Evolutionary conservation across 1,140 invertebrate species (phyloP), one percentile per base, ranked within the genome.

Genomic region (Propsilocerus akamusi): DNA sequence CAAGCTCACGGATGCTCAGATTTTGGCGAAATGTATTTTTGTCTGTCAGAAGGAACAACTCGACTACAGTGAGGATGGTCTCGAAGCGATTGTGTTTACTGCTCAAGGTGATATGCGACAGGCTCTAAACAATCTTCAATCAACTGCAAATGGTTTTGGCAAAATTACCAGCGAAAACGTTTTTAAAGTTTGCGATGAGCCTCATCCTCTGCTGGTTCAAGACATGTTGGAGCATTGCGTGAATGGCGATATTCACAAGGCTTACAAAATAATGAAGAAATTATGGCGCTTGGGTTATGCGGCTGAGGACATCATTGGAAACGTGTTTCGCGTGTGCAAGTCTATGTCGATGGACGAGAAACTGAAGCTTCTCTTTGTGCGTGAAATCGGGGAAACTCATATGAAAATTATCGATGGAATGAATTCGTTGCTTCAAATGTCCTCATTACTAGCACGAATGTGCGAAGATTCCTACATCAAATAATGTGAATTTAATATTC

Each of bases 141-240:
- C 95, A 3, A 99, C 96, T 0, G 78, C 78, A 37, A 91, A 97
- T 68, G 95, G 95, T 23, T 98, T 97, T 73, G 82, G 81, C 5
- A 78, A 86, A 60, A 81, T 99, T 2, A 94, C 82, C 54, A 80
- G 81, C 52, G 83, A 91, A 59, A 95, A 97, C 77, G 96, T 99
- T n/a, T 99, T 98, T 60, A 99, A 98, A 75, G 94, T 99, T 12
- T 99, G 97, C 65, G 97, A 99, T 70, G 95, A 99, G 65, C 96
- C 97, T 0, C 94, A 99, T 74, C 97, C 97, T 6, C 71, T 96
- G 52, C 62, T 95, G 0, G 80, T 99, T 8, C 86, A 87, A 66
- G 79, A 86, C 54, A 97, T 99, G 91, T 68, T 99, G 47, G 75
- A 87, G 50, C 73, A 79, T 58, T 99, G 93, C 68, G 69, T 74